Conservation (phyloP, 2,888 invertebrate genomes). For the Aspidiotus destructor region DNA sequence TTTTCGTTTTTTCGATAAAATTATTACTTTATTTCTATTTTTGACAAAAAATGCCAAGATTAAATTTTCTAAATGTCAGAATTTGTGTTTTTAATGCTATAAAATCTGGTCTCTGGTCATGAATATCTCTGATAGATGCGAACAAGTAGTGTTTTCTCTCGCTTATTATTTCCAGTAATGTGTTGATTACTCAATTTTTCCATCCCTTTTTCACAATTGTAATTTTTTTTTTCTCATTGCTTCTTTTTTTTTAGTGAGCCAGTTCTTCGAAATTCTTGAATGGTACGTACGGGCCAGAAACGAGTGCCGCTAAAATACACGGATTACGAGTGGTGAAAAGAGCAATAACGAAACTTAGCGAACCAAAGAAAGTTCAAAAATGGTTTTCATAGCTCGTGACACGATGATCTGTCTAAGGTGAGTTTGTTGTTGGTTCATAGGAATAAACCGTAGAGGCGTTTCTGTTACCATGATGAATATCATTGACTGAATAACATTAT, state of each 20-base stretch:
- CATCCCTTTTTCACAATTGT: too few relatives aligned
- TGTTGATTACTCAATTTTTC: too few relatives aligned
- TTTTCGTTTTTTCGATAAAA: too few relatives aligned
- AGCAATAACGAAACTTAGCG: constrained; percentile 85
- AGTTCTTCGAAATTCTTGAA: constrained; percentile 90
- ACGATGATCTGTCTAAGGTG: constrained; percentile 98
- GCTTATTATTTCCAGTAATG: background rate
- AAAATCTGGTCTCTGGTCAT: too few relatives aligned
- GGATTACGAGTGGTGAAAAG: constrained; percentile 65
- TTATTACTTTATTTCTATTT: too few relatives aligned
- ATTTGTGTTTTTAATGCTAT: too few relatives aligned
- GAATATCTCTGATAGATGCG: background rate
- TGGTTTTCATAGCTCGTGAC: constrained; percentile 97
- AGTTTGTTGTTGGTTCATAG: constrained; percentile 37
- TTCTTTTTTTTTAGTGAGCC: constrained; percentile 68
- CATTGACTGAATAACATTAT: constrained; percentile 7
- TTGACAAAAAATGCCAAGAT: too few relatives aligned
- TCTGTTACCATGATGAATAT: background rate
- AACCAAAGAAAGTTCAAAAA: constrained; percentile 97
- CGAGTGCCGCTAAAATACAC: constrained; percentile 78
- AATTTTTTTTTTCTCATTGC: too few relatives aligned
- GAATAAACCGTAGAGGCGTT: too few relatives aligned
- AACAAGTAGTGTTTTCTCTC: background rate
- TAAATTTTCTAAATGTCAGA: too few relatives aligned
- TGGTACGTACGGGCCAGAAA: constrained; percentile 98